Evolutionary conservation across 2,113 vertebrate species (phyloP).

Genomic region (Poicephalus meyeri): DNA sequence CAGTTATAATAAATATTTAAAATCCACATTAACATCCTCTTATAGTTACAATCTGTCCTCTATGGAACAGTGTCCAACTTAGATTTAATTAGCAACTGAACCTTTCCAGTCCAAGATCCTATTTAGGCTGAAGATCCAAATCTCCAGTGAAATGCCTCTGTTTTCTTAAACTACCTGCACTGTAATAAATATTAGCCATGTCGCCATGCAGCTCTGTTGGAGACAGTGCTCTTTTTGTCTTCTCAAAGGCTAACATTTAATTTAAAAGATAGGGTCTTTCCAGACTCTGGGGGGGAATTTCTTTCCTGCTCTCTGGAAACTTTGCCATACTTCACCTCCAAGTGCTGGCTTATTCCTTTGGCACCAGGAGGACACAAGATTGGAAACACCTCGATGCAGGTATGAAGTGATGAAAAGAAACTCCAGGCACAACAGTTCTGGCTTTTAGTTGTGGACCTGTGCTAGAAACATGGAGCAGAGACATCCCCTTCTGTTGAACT

Average conservation of each 20-base stretch:
- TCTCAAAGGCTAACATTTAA: conserved; percentile 70
- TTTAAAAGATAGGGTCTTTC: conserved; percentile 72
- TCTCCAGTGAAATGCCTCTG: conserved; percentile 62
- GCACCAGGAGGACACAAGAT: background rate
- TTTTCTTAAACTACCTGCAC: conserved; percentile 80
- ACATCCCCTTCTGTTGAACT: background rate
- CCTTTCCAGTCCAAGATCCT: conserved; percentile 60
- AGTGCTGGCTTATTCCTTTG: background rate
- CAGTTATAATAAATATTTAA: conserved; percentile 91
- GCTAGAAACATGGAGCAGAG: background rate
- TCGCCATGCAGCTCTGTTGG: conserved; percentile 56
- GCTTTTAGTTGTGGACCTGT: rapidly evolving
- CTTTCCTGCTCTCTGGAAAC: conserved; percentile 50
- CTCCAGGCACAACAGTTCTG: background rate
- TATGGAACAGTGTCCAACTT: conserved; percentile 75
- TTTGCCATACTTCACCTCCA: conserved; percentile 42
- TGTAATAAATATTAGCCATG: conserved; percentile 70
- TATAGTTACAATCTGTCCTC: conserved; percentile 78
- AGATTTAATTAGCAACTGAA: conserved; percentile 83
- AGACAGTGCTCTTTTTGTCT: conserved; percentile 62
- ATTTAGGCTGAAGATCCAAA: conserved; percentile 59
- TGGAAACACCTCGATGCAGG: conserved; percentile 24
- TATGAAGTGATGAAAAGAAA: background rate
- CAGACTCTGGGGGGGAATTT: conserved; percentile 57
- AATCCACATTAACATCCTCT: conserved; percentile 81